These are phyloP conservation scores for Tragelaphus strepsiceros DNA, from an alignment of 2,113 vertebrate species.

Conservation along the genomic window DNA sequence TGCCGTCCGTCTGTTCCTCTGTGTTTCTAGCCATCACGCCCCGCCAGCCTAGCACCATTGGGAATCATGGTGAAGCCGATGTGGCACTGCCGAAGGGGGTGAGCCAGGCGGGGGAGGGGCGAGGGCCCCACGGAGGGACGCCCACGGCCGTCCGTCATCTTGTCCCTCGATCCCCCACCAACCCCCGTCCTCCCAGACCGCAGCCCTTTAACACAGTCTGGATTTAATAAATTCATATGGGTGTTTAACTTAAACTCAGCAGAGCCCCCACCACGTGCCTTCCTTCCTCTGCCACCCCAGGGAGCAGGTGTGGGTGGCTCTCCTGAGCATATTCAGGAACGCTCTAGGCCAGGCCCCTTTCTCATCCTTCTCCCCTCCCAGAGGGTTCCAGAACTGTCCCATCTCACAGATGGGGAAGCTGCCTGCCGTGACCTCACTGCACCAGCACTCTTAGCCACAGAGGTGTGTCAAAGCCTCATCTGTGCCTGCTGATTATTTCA, in stretches of 20 bases:
- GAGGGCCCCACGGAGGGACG: not conserved
- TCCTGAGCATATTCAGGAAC: too few relatives aligned
- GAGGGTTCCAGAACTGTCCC: not conserved
- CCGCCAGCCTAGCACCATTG: conserved; percentile 41
- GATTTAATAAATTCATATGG: conserved; percentile 80
- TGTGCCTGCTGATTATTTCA: not conserved
- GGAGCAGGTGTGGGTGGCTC: not conserved
- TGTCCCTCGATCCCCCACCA: not conserved
- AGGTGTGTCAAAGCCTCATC: too few relatives aligned
- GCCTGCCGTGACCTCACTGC: fast-evolving
- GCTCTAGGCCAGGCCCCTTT: not conserved
- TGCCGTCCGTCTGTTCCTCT: conserved; percentile 18
- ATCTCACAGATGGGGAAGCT: not conserved
- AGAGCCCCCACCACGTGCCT: not conserved
- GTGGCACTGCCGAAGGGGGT: conserved; percentile 43
- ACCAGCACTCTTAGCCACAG: not conserved
- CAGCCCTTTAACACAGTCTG: conserved; percentile 73
- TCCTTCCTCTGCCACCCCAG: not conserved
- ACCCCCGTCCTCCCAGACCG: conserved; percentile 22
- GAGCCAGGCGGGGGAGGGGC: conserved; percentile 14
- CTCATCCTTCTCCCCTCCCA: too few relatives aligned
- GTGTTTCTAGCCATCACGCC: conserved; percentile 50
- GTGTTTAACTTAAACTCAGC: conserved; percentile 73
- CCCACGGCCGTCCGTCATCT: conserved; percentile 32
- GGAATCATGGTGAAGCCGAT: conserved; percentile 69